Evolutionary conservation across 2,797 vertebrate species (phyloP).

Genomic region (Gila robusta): DNA sequence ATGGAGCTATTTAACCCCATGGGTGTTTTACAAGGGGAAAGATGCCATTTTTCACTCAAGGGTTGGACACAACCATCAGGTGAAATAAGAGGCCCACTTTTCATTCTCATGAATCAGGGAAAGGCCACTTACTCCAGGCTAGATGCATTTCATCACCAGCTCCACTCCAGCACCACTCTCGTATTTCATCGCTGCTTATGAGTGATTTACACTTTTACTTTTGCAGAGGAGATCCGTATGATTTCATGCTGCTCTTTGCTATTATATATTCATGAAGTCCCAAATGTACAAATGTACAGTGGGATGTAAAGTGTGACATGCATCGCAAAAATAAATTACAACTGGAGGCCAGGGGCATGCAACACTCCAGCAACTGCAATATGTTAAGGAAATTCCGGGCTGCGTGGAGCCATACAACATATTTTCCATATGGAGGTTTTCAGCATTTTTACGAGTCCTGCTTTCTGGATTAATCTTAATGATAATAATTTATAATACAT

Average conservation of each 20-base stretch:
- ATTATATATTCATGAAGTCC: conserved; percentile 56
- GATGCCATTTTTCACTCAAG: conserved; percentile 82
- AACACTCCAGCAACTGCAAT: conserved; percentile 38
- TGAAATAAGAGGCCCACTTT: conserved; percentile 78
- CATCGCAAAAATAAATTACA: conserved; percentile 57
- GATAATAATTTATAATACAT: neutral
- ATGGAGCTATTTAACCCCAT: conserved; percentile 87
- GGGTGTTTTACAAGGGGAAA: conserved; percentile 82
- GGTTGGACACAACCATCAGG: conserved; percentile 80
- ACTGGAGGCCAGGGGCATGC: conserved; percentile 47
- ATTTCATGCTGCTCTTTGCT: conserved; percentile 58
- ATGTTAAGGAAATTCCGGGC: conserved; percentile 45
- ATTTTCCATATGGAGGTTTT: conserved; percentile 49
- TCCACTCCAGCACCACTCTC: conserved; percentile 58
- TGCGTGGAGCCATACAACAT: conserved; percentile 11
- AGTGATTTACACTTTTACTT: conserved; percentile 64
- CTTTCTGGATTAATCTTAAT: neutral
- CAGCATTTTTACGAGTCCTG: conserved; percentile 15
- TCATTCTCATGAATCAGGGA: conserved; percentile 79
- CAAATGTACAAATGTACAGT: conserved; percentile 60
- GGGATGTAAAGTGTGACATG: conserved; percentile 53
- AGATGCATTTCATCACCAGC: conserved; percentile 60
- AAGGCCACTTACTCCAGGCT: conserved; percentile 70
- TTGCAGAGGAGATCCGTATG: conserved; percentile 56
- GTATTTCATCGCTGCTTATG: conserved; percentile 58